Base-by-base conservation (phyloP, 1,140 invertebrate species). In the Philaenus spumarius region DNA sequence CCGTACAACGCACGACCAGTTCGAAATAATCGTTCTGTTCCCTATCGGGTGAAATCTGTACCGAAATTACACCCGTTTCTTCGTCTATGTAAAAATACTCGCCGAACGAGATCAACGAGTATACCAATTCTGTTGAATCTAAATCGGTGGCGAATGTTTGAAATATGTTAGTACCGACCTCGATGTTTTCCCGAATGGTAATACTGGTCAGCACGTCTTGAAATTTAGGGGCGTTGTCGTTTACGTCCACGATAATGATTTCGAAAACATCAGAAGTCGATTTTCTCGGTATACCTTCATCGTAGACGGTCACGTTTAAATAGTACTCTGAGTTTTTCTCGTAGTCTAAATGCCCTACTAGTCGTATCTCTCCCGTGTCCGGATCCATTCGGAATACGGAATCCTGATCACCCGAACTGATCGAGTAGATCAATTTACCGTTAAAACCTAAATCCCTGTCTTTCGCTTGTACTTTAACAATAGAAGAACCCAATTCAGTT, bases 361-460 rank as follows among this genome's bases (percentile, higher is more conserved):
- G 81, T 67, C 84, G 84, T 0, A 97, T 71, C 57, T 88, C 84
- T 0, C 93, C 95, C 2, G 78, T 85, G 58, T 93, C 86, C 34
- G 87, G 84, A 66, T 95, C 89, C 12, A 97, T 80, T 17, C 83
- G 80, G 73, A 97, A 96, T 6, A 89, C 84, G 0, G 92, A 93
- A 68, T 91, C 89, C 6, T 84, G 78, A 68, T 97, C 92, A 0
- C 93, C 95, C 23, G 81, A 80, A 0, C 87, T 85, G 43, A 97
- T 90, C 0, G 87, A 89, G 68, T 84, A 96, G 1, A 91, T 81
- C 0, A 97, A 72, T 68, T 90, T 83, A 0, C 94, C 93, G 69
- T 95, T 93, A 72, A 93, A 97, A 1, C 93, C 93, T 7, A 88
- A 75, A 69, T 95, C 92, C 15, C 87, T 75, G 71, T 97, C 94